Base-by-base conservation (phyloP, 1,140 invertebrate genomes). In the Philotrypesis tridentata region DNA sequence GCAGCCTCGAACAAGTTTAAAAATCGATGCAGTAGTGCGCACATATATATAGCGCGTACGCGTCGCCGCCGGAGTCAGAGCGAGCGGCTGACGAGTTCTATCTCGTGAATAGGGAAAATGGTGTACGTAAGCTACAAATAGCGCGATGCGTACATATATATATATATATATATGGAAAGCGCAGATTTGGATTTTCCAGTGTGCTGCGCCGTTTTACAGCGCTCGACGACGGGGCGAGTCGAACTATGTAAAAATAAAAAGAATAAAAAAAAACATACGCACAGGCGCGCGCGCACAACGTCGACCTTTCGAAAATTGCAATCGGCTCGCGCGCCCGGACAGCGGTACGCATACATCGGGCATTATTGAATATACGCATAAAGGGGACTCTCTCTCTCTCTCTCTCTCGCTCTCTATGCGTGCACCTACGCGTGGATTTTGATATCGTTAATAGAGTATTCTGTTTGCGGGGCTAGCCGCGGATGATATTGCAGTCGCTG, bases 21-120 rank as follows among this genome's bases (percentile, higher is more conserved):
- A 89, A 89, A 88, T 89, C 88, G 88, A 89, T 89, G 87, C 82
- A 85, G n/a, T n/a, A n/a, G 85, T 85, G 82, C 82, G 65, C 6
- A 55, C n/a, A n/a, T 12, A 43, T 43, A 11, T 29, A 27, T 12
- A 27, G n/a, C 12, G 77, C 17, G 25, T 33, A 31, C 33, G 61
- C 40, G 74, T 43, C 31, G 40, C 43, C 43, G 33, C 25, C n/a
- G n/a, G n/a, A n/a, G n/a, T n/a, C n/a, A n/a, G 61, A 29, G n/a
- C 12, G 61, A 29, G 27, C n/a, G 25, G 23, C 48, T 80, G 79
- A 72, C 70, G 67, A 78, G 60, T 82, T 82, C 79, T 72, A 73
- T 76, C 78, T 73, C 27, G 60, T 85, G 84, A 86, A 87, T 86
- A 85, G 82, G 67, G 40, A 83, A 78, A 68, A 83, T 75, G 31